These are phyloP conservation scores for Grantiella picta DNA, from an alignment of 2,113 vertebrate genomes.

Conservation along the genomic window DNA sequence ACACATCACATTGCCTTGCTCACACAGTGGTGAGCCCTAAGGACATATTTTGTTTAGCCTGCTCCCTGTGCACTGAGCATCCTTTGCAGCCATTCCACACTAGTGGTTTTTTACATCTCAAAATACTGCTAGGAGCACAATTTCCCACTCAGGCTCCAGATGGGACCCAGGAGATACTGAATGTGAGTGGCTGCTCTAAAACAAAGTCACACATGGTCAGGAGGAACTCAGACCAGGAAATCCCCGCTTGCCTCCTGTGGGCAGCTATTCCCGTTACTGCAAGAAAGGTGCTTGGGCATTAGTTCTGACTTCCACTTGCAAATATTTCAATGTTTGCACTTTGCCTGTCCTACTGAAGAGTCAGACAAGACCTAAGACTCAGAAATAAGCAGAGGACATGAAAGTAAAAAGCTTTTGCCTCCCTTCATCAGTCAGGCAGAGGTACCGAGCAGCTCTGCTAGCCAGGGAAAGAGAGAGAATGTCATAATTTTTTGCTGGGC, in stretches of 20 bases:
- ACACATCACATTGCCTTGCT: not conserved
- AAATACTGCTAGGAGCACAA: conserved; percentile 57
- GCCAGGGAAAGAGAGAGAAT: not conserved
- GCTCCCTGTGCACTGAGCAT: conserved; percentile 11
- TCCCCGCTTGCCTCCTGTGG: not conserved
- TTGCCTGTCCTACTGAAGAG: not conserved
- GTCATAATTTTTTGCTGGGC: not conserved
- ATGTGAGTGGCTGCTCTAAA: conserved; percentile 9
- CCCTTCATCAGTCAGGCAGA: not conserved
- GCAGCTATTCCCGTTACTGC: not conserved
- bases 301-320: not conserved
- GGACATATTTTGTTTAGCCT: conserved; percentile 36
- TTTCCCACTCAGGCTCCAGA: conserved; percentile 55
- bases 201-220: not conserved
- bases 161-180: conserved; percentile 19
- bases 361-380: not conserved
- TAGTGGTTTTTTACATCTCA: conserved; percentile 46
- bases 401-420: not conserved
- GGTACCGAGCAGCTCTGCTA: not conserved
- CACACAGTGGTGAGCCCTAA: conserved; percentile 30
- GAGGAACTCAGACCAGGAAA: conserved; percentile 18
- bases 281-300: not conserved
- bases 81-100: conserved; percentile 44
- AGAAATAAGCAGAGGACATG: not conserved
- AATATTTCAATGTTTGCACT: not conserved